Percentiles rank a stretch among this genome's conserved stretches.
Evolutionary conservation across 1,140 invertebrate genomes (phyloP).

Genomic region (Procambarus clarkii): DNA sequence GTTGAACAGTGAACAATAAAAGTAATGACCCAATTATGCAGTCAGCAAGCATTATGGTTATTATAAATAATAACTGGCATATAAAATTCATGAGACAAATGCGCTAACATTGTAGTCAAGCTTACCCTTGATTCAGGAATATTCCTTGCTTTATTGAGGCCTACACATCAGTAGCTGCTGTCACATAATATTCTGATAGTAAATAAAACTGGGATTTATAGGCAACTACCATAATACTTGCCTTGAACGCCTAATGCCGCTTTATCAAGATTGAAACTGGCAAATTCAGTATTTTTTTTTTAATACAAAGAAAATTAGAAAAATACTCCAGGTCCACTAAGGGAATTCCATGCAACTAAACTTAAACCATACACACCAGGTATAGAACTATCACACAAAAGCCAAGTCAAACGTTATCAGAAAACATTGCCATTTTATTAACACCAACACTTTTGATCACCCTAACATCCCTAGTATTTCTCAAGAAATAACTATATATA

Average conservation of each 20-base stretch:
- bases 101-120: not conserved
- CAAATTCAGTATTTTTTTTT: not conserved
- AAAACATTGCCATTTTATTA: not conserved
- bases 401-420: not conserved
- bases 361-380: not conserved
- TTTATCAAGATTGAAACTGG: no score
- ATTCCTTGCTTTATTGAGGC: no score
- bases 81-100: not conserved
- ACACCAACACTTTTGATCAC: not conserved
- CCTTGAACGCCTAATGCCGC: not conserved
- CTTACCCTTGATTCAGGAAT: not conserved
- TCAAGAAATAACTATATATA: not conserved
- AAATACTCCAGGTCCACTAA: not conserved
- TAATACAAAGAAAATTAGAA: not conserved
- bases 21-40: not conserved
- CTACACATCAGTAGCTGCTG: no score
- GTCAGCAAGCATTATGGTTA: not conserved
- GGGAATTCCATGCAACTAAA: not conserved
- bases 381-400: not conserved
- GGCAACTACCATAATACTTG: no score
- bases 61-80: not conserved
- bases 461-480: slow-evolving; percentile 1
- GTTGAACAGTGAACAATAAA: not conserved
- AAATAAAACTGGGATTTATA: not conserved
- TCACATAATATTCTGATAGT: not conserved